Evolutionary conservation across 2,797 vertebrate species (phyloP).

Genomic region (Coccyzus lansbergi): DNA sequence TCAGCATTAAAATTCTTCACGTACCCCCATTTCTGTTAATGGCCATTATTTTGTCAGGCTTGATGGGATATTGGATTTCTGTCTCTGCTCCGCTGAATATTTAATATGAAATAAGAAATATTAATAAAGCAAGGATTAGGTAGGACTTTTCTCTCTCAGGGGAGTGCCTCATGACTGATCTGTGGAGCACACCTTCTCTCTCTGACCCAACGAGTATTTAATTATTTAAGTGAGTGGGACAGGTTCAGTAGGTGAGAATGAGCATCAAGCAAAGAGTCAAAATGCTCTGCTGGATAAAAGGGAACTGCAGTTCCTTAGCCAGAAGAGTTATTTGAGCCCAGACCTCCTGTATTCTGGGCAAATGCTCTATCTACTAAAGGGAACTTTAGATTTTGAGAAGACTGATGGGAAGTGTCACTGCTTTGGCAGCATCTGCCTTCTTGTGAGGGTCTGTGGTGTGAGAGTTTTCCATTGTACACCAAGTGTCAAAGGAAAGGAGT

Average conservation of each 20-base stretch:
- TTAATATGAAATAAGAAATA: constrained; percentile 36
- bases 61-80: neutral
- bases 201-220: neutral
- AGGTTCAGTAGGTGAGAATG: neutral
- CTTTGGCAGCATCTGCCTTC: neutral
- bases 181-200: neutral
- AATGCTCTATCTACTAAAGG: neutral
- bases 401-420: neutral
- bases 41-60: neutral
- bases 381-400: neutral
- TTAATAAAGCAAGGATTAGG: constrained; percentile 52
- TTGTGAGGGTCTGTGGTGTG: neutral
- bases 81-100: neutral
- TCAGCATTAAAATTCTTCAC: neutral
- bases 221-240: neutral
- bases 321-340: neutral
- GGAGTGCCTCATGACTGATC: neutral
- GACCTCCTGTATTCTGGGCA: neutral
- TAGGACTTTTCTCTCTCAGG: neutral
- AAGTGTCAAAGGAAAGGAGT: neutral
- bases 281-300: neutral
- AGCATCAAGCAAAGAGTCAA: neutral
- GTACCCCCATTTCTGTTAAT: neutral
- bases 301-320: neutral
- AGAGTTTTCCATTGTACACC: neutral